phyloP scores from a whole-genome alignment of 2,888 invertebrate genomes.

The Ptilodon capucinus region DNA sequence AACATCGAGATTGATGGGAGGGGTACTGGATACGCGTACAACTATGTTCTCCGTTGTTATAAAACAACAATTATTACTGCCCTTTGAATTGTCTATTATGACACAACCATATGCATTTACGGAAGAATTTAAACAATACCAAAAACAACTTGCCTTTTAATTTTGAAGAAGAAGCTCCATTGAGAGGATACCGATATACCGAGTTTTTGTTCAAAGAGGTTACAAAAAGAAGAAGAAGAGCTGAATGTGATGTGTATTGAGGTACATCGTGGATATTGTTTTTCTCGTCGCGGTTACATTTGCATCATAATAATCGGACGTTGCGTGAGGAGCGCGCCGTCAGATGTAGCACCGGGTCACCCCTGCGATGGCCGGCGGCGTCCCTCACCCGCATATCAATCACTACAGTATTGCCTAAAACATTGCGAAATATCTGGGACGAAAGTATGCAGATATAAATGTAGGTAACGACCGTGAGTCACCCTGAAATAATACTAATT shows the following conservation, averaged over 20 bases:
- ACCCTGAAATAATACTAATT: too few relatives aligned
- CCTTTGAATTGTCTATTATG: not conserved
- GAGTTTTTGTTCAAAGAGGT: too few relatives aligned
- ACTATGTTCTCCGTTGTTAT: not conserved
- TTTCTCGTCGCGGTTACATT: not conserved
- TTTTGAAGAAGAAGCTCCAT: too few relatives aligned
- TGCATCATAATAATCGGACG: not conserved
- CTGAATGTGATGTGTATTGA: too few relatives aligned
- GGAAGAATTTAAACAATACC: too few relatives aligned
- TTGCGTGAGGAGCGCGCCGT: not conserved
- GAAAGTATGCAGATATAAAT: too few relatives aligned
- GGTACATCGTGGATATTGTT: not conserved
- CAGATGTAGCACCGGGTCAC: not conserved
- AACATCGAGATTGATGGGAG: conserved; percentile 27
- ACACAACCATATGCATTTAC: too few relatives aligned
- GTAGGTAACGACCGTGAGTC: too few relatives aligned
- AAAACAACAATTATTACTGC: not conserved
- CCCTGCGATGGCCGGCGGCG: not conserved
- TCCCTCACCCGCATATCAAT: conserved; percentile 2
- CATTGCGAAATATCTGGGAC: not conserved
- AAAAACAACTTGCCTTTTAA: too few relatives aligned
- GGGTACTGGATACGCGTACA: not conserved
- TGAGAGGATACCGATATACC: too few relatives aligned
- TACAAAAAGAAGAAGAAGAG: too few relatives aligned
- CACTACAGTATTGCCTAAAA: not conserved